phyloP scores from a whole-genome alignment of 2,797 vertebrate genomes.

The Clarias laeviceps region DNA sequence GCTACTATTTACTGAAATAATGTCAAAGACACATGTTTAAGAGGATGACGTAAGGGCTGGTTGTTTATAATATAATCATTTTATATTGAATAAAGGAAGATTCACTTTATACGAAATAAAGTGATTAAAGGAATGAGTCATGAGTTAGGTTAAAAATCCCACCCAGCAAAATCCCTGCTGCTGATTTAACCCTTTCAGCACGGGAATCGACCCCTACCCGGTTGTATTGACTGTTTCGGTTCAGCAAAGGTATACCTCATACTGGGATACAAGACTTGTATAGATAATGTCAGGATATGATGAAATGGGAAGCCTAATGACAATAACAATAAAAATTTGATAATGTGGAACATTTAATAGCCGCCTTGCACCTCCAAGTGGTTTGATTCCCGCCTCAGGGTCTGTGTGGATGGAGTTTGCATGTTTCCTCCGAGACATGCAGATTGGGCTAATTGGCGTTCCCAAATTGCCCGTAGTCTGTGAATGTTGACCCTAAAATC shows the following conservation, averaged over 20 bases:
- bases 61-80: background rate
- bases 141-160: background rate
- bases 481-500: too few relatives aligned
- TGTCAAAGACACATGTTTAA: background rate
- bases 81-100: background rate
- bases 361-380: too few relatives aligned
- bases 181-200: background rate
- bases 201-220: background rate
- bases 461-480: too few relatives aligned
- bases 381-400: too few relatives aligned
- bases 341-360: background rate
- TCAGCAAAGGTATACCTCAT: background rate
- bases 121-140: conserved; percentile 20
- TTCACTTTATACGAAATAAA: background rate
- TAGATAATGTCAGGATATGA: background rate
- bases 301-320: background rate
- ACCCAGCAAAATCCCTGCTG: background rate
- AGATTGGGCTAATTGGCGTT: too few relatives aligned
- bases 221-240: too few relatives aligned
- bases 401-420: too few relatives aligned
- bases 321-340: background rate
- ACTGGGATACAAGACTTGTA: too few relatives aligned
- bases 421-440: too few relatives aligned
- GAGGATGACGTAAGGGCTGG: background rate
- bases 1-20: background rate